Evolutionary conservation across 2,888 invertebrate species (phyloP).

Genomic region (Andrena chrysosceles): DNA sequence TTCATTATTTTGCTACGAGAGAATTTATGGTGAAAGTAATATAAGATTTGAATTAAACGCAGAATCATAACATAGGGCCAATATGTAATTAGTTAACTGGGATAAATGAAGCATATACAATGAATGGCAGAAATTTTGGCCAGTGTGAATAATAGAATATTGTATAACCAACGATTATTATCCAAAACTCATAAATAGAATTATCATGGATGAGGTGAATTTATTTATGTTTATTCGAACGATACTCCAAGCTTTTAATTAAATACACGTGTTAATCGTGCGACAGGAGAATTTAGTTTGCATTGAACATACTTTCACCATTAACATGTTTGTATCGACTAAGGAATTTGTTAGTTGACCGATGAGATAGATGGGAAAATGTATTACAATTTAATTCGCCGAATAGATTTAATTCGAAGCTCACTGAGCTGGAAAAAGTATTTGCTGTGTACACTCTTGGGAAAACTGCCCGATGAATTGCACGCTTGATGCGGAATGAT

Average conservation of each 20-base stretch:
- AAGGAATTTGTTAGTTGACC: neutral
- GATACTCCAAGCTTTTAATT: neutral
- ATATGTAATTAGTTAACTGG: no score
- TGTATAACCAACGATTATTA: neutral
- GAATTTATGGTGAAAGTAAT: no score
- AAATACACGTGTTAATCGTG: neutral
- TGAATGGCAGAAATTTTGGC: no score
- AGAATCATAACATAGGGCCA: no score
- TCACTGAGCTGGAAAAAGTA: conserved; percentile 6
- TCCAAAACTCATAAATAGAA: no score
- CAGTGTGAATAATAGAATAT: no score
- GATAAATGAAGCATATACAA: no score
- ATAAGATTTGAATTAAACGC: no score
- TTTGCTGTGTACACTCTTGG: neutral
- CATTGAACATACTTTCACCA: neutral
- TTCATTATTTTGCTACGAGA: no score
- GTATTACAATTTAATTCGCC: conserved; percentile 4
- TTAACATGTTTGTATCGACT: neutral
- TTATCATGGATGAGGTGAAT: no score
- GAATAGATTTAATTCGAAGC: conserved; percentile 9
- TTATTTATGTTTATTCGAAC: no score
- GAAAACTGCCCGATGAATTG: neutral
- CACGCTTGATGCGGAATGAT: neutral
- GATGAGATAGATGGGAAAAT: neutral
- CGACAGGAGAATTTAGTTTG: neutral